Conservation (phyloP, 2,797 vertebrate species). For the Melopsittacus undulatus region DNA sequence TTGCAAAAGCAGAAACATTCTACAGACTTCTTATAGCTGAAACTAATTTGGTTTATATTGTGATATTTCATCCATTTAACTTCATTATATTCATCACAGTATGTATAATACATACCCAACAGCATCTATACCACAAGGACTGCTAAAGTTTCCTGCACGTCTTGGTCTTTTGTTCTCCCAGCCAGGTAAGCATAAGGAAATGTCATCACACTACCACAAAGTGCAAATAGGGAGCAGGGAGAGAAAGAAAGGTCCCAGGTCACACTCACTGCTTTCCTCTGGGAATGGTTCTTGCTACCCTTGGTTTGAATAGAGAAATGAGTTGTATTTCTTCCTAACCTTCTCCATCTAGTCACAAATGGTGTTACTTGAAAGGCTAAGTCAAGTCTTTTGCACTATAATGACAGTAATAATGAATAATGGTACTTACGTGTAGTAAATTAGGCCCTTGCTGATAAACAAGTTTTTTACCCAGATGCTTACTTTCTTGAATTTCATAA, state of each 20-base stretch:
- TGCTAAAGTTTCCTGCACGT: background rate
- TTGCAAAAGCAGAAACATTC: background rate
- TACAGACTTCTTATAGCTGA: background rate
- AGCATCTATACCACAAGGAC: background rate
- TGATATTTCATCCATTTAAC: background rate
- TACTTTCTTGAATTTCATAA: conserved; percentile 69
- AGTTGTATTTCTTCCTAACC: conserved; percentile 65
- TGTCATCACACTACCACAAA: background rate
- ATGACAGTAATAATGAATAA: conserved; percentile 77
- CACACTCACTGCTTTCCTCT: background rate
- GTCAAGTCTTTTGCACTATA: conserved; percentile 73
- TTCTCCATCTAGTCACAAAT: conserved; percentile 66
- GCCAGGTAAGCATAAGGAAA: background rate
- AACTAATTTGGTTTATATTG: background rate
- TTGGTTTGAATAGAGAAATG: conserved; percentile 70
- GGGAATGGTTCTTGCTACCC: conserved; percentile 44
- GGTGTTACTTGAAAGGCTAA: conserved; percentile 75
- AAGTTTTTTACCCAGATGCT: conserved; percentile 65
- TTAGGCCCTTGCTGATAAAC: conserved; percentile 65
- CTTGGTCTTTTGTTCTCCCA: background rate
- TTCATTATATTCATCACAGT: background rate
- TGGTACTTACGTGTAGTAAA: conserved; percentile 71
- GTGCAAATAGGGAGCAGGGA: background rate
- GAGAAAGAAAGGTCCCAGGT: background rate
- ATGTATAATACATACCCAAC: rapidly evolving